Base-by-base conservation (phyloP, 2,113 vertebrate genomes). In the Ceyx melanurus region DNA sequence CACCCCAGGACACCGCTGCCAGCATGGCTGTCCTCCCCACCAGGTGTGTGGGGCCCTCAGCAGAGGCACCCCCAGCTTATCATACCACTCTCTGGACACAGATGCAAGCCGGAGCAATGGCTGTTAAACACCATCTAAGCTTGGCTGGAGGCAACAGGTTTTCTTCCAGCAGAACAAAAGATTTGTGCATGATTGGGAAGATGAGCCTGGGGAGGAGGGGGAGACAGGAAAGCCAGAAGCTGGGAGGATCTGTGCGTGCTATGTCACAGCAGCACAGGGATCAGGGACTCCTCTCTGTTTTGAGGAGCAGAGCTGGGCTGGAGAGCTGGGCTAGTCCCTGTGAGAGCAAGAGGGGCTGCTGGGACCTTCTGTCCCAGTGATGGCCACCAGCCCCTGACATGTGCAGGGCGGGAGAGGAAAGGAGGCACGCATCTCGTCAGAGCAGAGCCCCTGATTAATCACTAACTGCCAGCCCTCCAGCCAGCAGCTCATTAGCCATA, bases 401-500 rank as follows among this genome's bases (percentile, higher is more conserved):
- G 26, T 40, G 66, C n/a, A 25, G 53, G 46, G 74, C 0, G 2
- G 60, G 33, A 68, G 72, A 48, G 11, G 40, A 83, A 19, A 57
- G 40, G 73, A 60, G 31, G 73, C 53, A 81, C 57, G 21, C 2
- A 5, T n/a, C 50, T 67, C 9, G 13, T 77, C 80, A 90, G 81
- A 57, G 25, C 33, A 53, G 67, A 85, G 62, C 14, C 54, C 68
- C 54, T 87, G 89, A 90, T 94, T 95, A 90, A 95, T 93, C 70
- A 20, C 88, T 45, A 21, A 40, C 65, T 77, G 58, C 90, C 8
- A 0, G 70, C 90, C 88, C 57, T 84, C 53, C 86, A 92, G 70
- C 80, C 88, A 72, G 61, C 88, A 81, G 86, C 74, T 95, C 90
- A 84, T 94, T 93, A 96, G 86, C 58, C 14, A n/a, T 95, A 72